phyloP scores from a whole-genome alignment of 1,140 invertebrate genomes.

The Saccostrea echinata region DNA sequence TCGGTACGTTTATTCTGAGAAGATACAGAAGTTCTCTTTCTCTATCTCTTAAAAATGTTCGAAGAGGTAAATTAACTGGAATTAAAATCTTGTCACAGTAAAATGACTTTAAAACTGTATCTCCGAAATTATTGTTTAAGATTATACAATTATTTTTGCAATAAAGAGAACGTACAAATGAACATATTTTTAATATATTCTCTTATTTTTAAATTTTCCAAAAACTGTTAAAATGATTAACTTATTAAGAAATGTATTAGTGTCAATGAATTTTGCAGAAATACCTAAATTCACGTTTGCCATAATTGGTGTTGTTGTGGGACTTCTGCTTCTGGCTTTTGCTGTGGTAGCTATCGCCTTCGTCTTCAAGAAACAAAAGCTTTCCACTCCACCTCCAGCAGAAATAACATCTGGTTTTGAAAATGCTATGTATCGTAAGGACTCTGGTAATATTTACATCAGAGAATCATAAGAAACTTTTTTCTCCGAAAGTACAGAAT shows the following conservation, averaged over 20 bases:
- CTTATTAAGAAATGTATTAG: not conserved
- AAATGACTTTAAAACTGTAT: too few species aligned
- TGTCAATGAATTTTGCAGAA: not conserved
- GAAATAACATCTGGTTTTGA: not conserved
- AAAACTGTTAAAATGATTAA: too few species aligned
- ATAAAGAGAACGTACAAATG: too few species aligned
- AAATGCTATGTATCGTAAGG: conserved; percentile 1
- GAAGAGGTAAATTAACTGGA: too few species aligned
- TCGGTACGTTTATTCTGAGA: too few species aligned
- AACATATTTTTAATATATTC: too few species aligned
- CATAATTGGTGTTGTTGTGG: not conserved
- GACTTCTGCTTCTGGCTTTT: not conserved
- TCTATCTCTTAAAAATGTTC: too few species aligned
- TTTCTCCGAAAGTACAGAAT: not conserved
- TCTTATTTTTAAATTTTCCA: too few species aligned
- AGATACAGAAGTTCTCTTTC: too few species aligned
- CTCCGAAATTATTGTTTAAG: too few species aligned
- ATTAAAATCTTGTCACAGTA: too few species aligned
- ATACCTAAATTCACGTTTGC: not conserved
- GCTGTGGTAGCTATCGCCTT: not conserved
- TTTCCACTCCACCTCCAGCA: not conserved
- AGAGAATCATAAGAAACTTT: not conserved
- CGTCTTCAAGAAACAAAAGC: not conserved
- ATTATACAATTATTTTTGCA: too few species aligned
- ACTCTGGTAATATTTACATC: not conserved